Percentiles rank a stretch among this genome's conserved stretches.
Evolutionary conservation across 2,797 vertebrate genomes (phyloP).

Genomic region (Lagodon rhomboides): DNA sequence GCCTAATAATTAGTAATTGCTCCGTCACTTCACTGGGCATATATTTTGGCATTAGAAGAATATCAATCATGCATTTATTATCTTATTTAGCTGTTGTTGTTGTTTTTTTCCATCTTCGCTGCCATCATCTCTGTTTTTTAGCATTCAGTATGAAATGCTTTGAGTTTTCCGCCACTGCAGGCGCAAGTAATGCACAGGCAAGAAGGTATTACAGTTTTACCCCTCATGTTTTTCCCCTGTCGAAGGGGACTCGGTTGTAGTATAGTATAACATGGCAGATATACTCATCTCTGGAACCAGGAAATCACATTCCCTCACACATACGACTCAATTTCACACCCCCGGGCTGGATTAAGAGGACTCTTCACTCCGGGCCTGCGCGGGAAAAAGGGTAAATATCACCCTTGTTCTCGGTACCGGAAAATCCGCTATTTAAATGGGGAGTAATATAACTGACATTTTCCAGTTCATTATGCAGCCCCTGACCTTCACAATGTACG

Average conservation of each 20-base stretch:
- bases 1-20: conserved; percentile 76
- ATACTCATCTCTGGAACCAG: conserved; percentile 66
- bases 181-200: conserved; percentile 11
- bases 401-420: conserved; percentile 77
- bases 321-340: conserved; percentile 80
- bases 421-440: conserved; percentile 86
- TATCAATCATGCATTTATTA: conserved; percentile 55
- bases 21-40: conserved; percentile 57
- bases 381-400: conserved; percentile 84
- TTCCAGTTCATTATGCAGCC: conserved; percentile 88
- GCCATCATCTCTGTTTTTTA: conserved; percentile 23
- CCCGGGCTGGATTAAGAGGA: conserved; percentile 80
- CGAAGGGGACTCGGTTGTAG: conserved; percentile 49
- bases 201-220: conserved; percentile 35
- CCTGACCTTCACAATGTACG: conserved; percentile 84
- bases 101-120: conserved; percentile 33
- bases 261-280: conserved; percentile 46
- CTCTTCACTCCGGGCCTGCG: conserved; percentile 71
- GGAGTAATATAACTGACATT: conserved; percentile 87
- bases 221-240: conserved; percentile 27
- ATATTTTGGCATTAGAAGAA: conserved; percentile 64
- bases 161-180: conserved; percentile 12
- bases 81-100: conserved; percentile 42
- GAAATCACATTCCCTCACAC: conserved; percentile 76
- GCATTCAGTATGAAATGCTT: conserved; percentile 6